Percentiles rank a stretch among this genome's conserved stretches.
Conservation (phyloP, 2,113 vertebrate genomes). For the Reinhardtius hippoglossoides region DNA sequence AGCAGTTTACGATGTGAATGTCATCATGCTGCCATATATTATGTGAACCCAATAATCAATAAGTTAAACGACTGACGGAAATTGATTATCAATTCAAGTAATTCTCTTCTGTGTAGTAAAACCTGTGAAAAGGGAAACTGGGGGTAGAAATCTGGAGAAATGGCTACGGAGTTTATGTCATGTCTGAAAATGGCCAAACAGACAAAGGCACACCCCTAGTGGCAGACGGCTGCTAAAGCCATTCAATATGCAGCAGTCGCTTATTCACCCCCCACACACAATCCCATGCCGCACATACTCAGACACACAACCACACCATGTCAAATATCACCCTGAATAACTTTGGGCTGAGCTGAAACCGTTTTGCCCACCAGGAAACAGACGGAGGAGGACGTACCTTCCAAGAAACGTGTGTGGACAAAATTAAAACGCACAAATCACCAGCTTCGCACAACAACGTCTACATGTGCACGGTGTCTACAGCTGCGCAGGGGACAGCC, state of each 20-base stretch:
- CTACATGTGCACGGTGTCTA: slow-evolving; percentile 4
- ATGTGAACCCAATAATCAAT: too few species aligned
- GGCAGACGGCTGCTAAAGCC: slow-evolving; percentile 32
- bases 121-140: too few species aligned
- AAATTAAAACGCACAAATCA: slow-evolving; percentile 45
- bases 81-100: too few species aligned
- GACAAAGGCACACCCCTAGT: slow-evolving; percentile 42
- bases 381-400: background rate
- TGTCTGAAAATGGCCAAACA: slow-evolving; percentile 35
- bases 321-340: slow-evolving; percentile 43
- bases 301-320: slow-evolving; percentile 46
- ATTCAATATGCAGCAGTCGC: slow-evolving; percentile 27
- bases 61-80: too few species aligned
- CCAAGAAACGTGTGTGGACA: background rate
- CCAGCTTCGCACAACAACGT: background rate
- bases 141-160: too few species aligned
- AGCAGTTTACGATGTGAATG: too few species aligned
- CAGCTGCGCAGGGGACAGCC: slow-evolving; percentile 14
- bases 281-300: slow-evolving; percentile 36
- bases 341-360: slow-evolving; percentile 21
- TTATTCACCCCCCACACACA: slow-evolving; percentile 17
- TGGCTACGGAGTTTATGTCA: too few species aligned
- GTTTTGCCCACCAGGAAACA: slow-evolving; percentile 26
- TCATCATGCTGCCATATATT: too few species aligned
- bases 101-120: too few species aligned